Percentiles rank a stretch among this genome's conserved stretches.
phyloP scores from a whole-genome alignment of 1,140 invertebrate genomes.

The Microplitis mediator region DNA sequence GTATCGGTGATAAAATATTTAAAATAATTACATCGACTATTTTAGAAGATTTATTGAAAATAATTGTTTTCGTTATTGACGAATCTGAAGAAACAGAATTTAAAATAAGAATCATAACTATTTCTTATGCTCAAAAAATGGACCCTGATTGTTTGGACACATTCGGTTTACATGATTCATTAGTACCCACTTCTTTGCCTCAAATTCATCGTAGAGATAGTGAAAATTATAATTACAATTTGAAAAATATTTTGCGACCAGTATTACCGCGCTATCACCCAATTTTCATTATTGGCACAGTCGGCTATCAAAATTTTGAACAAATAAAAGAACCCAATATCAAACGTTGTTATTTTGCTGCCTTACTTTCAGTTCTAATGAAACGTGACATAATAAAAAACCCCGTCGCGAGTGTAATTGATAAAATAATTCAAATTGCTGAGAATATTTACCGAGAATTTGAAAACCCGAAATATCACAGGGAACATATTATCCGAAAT shows the following conservation, averaged over 20 bases:
- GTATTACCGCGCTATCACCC: constrained; percentile 35
- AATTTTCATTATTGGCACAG: constrained; percentile 46
- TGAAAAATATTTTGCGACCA: constrained; percentile 42
- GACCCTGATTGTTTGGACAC: constrained; percentile 47
- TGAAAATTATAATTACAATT: constrained; percentile 40
- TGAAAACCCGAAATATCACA: constrained; percentile 42
- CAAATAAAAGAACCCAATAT: constrained; percentile 44
- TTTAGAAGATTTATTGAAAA: constrained; percentile 47
- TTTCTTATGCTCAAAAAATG: constrained; percentile 51
- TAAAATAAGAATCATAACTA: constrained; percentile 46
- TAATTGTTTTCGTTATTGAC: constrained; percentile 45
- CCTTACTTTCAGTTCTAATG: constrained; percentile 47
- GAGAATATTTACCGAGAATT: constrained; percentile 48
- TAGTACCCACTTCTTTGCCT: constrained; percentile 37
- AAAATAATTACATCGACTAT: constrained; percentile 45
- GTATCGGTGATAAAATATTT: constrained; percentile 43
- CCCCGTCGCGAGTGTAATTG: constrained; percentile 46
- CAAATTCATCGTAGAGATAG: constrained; percentile 42
- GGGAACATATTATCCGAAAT: constrained; percentile 49
- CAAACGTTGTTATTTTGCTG: constrained; percentile 56
- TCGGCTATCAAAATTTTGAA: constrained; percentile 41
- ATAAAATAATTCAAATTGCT: constrained; percentile 50
- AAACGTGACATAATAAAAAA: constrained; percentile 54
- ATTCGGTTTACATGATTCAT: constrained; percentile 44
- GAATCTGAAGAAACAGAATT: constrained; percentile 33